Conservation (phyloP, 2,888 invertebrate genomes). For the Dolomedes plantarius region DNA sequence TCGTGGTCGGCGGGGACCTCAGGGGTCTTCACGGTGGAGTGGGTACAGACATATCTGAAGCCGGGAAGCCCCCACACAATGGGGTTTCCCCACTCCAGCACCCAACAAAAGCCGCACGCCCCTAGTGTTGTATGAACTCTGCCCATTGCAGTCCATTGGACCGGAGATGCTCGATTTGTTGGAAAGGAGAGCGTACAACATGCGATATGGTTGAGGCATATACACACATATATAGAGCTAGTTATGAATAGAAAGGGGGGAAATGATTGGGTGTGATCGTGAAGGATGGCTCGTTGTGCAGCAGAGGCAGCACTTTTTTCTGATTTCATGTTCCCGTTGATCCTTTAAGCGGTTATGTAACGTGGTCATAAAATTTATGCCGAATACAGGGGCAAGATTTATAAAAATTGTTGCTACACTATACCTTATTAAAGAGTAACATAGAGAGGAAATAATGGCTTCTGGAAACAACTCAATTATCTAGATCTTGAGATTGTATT, state of each 20-base stretch:
- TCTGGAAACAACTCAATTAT: no score
- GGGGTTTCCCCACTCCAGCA: conserved; percentile 35
- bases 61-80: conserved; percentile 20
- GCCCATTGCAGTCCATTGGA: conserved; percentile 51
- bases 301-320: neutral
- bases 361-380: no score
- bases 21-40: conserved; percentile 46
- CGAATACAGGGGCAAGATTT: no score
- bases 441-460: no score
- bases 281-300: neutral
- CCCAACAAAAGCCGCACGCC: conserved; percentile 69
- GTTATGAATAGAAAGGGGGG: conserved; percentile 21
- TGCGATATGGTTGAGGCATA: conserved; percentile 10
- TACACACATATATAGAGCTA: conserved; percentile 6
- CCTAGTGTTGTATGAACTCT: conserved; percentile 51
- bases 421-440: no score
- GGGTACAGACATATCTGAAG: conserved; percentile 53
- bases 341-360: neutral
- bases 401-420: no score
- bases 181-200: conserved; percentile 10
- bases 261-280: neutral
- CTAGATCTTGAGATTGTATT: no score
- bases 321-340: neutral
- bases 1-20: conserved; percentile 26
- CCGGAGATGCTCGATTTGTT: conserved; percentile 17